phyloP scores from a whole-genome alignment of 1,140 invertebrate species.

The Drosophila arawakana region DNA sequence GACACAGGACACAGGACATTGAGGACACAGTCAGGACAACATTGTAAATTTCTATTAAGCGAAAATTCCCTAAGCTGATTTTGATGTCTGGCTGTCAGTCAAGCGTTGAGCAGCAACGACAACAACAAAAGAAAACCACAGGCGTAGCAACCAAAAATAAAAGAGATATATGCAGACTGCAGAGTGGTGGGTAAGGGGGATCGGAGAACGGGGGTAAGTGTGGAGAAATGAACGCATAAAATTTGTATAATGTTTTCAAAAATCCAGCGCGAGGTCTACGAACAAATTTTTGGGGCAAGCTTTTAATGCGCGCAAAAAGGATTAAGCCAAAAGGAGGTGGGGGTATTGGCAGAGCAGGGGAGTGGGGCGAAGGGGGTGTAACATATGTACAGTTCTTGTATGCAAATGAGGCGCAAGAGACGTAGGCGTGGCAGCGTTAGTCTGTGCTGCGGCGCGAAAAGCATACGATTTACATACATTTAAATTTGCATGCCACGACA shows the following conservation, averaged over 20 bases:
- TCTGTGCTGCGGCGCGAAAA: constrained; percentile 29
- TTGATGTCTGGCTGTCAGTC: constrained; percentile 67
- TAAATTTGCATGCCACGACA: constrained; percentile 56
- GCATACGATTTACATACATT: constrained; percentile 68
- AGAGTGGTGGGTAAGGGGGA: background rate
- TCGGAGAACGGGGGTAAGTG: background rate
- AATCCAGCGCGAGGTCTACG: constrained; percentile 39
- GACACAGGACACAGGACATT: constrained; percentile 45
- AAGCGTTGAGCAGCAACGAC: constrained; percentile 43
- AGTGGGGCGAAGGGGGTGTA: background rate
- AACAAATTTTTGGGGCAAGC: constrained; percentile 57
- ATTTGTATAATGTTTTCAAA: constrained; percentile 57
- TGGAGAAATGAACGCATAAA: constrained; percentile 38
- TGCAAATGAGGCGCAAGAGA: constrained; percentile 51
- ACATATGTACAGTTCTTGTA: constrained; percentile 58
- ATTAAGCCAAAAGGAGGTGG: constrained; percentile 38
- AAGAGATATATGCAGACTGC: constrained; percentile 6
- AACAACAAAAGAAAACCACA: constrained; percentile 43
- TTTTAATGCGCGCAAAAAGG: constrained; percentile 67
- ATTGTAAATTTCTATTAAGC: constrained; percentile 71
- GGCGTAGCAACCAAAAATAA: constrained; percentile 49
- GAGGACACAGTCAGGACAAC: constrained; percentile 38
- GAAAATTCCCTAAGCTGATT: constrained; percentile 71
- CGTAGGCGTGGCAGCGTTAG: constrained; percentile 26
- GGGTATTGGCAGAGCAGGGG: background rate